phyloP scores from a whole-genome alignment of 2,797 vertebrate species.

The Pitangus sulphuratus region DNA sequence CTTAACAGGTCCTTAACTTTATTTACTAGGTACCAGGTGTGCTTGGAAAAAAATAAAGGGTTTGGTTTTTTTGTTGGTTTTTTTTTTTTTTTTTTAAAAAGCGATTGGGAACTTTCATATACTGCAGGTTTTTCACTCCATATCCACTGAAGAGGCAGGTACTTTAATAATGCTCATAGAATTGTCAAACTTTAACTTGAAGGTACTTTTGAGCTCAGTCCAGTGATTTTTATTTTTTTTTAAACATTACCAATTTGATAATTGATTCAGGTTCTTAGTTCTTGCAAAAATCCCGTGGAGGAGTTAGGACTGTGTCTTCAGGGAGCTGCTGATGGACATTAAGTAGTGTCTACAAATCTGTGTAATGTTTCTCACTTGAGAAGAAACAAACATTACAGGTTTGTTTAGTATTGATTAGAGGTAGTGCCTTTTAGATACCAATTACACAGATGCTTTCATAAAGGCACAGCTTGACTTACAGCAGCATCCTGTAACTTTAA shows the following conservation, averaged over 20 bases:
- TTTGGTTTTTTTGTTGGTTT: neutral
- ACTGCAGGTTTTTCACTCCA: conserved; percentile 67
- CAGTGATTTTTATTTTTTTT: neutral
- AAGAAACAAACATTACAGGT: neutral
- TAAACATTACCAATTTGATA: neutral
- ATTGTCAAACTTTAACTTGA: neutral
- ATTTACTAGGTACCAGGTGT: conserved; percentile 84
- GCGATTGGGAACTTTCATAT: conserved; percentile 55
- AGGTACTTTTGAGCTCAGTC: neutral
- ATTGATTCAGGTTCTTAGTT: neutral
- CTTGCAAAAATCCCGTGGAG: neutral
- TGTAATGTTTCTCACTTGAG: neutral
- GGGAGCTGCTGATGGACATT: neutral
- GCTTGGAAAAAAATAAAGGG: conserved; percentile 75
- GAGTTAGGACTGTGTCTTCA: neutral
- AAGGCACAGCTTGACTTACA: neutral
- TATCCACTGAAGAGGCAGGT: conserved; percentile 63
- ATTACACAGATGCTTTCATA: neutral
- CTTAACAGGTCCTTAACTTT: conserved; percentile 95
- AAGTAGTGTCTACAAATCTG: neutral
- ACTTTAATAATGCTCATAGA: neutral
- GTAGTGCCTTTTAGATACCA: neutral
- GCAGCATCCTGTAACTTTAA: neutral
- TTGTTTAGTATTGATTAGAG: neutral
- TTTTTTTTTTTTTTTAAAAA: neutral